Evolutionary conservation across 2,113 vertebrate species (phyloP), one percentile per base, ranked within the genome.

Genomic region (Urocitellus parryii): DNA sequence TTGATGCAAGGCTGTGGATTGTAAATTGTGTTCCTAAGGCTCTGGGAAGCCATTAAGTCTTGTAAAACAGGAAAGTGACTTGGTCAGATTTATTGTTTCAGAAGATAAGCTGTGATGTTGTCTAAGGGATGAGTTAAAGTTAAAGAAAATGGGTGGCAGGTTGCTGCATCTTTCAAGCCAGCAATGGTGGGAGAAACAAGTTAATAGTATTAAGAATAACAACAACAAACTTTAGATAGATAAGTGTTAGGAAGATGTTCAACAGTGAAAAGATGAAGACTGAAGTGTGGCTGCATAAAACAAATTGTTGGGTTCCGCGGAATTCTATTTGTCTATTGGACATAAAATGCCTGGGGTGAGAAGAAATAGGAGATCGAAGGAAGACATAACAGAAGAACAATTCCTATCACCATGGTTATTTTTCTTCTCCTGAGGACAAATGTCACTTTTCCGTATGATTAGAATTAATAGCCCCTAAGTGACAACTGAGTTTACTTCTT

Each of bases 391-490:
- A 73, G 34, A 78, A 72, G n/a, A 37, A 42, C 1, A 4, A 18
- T 22, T 85, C 8, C 0, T 56, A 45, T 24, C 87, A n/a, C 16
- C 58, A 77, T 25, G 58, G 18, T 42, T 88, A 93, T 93, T 77
- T 37, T 48, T 86, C 1, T 17, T 34, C 67, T 83, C 51, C 48
- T 81, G n/a, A 96, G 76, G 20, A 97, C 63, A 97, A 95, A 51
- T 0, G 0, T 5, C 90, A 88, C 39, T 72, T 53, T 53, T 42
- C 67, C 90, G 0, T 16, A 22, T 27, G 76, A 96, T 88, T 76
- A 93, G 14, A 95, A 98, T 96, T 37, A 97, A 85, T 89, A 91
- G 25, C 45, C 18, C 9, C 16, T 76, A 91, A 13, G 68, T 97
- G 90, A 95, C 63, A 98, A 97, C 8, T 61, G 37, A 20, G 32